phyloP scores from a whole-genome alignment of 2,113 vertebrate species.

The Acrocephalus arundinaceus region DNA sequence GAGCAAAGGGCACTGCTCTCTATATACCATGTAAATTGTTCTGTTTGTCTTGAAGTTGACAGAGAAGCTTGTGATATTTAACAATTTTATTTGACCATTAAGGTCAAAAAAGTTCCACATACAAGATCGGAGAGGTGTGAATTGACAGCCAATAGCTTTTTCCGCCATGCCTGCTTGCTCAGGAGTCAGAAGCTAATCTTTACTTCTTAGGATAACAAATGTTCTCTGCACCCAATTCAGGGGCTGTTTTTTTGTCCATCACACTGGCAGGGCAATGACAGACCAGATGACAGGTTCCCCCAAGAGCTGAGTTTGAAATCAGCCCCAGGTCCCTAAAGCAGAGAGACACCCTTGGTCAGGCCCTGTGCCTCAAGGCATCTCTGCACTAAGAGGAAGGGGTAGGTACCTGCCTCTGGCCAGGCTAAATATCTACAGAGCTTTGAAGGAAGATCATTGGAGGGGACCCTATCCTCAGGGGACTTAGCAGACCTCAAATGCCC shows the following conservation, averaged over 20 bases:
- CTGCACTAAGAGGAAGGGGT: accelerated
- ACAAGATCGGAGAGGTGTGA: background rate
- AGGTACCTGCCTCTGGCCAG: background rate
- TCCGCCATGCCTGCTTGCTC: background rate
- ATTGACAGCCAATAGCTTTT: constrained; percentile 27
- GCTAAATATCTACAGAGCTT: background rate
- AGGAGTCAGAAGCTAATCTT: constrained; percentile 41
- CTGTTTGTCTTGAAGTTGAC: constrained; percentile 64
- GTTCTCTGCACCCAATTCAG: background rate
- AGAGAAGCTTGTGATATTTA: constrained; percentile 69
- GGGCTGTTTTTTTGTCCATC: background rate
- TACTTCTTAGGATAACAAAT: constrained; percentile 37
- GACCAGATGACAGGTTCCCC: background rate
- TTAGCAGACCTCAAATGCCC: background rate
- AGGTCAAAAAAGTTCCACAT: constrained; percentile 61
- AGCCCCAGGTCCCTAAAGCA: background rate
- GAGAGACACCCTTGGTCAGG: background rate
- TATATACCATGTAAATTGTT: constrained; percentile 68
- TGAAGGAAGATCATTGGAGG: background rate
- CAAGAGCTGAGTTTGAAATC: background rate
- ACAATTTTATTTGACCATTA: constrained; percentile 69
- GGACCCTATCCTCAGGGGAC: background rate
- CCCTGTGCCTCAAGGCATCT: background rate
- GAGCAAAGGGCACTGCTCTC: constrained; percentile 44
- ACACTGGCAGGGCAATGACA: background rate